Evolutionary conservation across 1,140 invertebrate genomes (phyloP).

Genomic region (Sinonovacula constricta): DNA sequence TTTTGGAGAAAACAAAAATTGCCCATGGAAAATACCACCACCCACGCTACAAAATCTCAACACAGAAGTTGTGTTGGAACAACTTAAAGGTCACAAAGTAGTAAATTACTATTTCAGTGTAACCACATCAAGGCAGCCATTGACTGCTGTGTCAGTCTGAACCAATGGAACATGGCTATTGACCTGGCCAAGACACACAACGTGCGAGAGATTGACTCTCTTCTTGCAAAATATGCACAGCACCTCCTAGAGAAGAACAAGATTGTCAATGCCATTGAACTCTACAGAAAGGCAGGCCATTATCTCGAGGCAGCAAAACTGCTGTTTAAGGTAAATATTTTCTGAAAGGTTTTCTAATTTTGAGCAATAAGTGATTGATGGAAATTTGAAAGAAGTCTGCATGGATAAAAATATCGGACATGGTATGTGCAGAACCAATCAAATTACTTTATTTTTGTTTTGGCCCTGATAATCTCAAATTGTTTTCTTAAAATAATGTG

Average conservation of each 20-base stretch:
- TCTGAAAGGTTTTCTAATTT: too few species aligned
- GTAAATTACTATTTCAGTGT: too few species aligned
- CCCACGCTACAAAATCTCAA: too few species aligned
- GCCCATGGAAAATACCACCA: too few species aligned
- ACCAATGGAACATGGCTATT: slow-evolving; percentile 94
- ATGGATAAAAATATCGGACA: too few species aligned
- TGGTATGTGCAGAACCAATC: too few species aligned
- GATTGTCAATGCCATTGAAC: slow-evolving; percentile 89
- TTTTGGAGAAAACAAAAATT: too few species aligned
- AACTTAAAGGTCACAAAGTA: too few species aligned
- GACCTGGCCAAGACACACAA: slow-evolving; percentile 90
- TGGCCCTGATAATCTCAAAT: background rate
- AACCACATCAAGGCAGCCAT: slow-evolving; percentile 89
- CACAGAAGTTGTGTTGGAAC: too few species aligned
- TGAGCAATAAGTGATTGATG: too few species aligned
- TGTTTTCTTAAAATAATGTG: background rate
- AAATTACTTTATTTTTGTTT: too few species aligned
- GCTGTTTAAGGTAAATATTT: slow-evolving; percentile 80
- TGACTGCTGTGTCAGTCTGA: slow-evolving; percentile 90
- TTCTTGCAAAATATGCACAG: slow-evolving; percentile 89
- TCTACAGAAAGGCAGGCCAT: slow-evolving; percentile 91
- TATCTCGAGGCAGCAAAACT: slow-evolving; percentile 85
- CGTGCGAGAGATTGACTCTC: slow-evolving; percentile 88
- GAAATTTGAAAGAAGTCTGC: too few species aligned
- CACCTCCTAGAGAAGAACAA: slow-evolving; percentile 89